Conservation (phyloP, 2,113 vertebrate species). For the Rhodinocichla rosea region DNA sequence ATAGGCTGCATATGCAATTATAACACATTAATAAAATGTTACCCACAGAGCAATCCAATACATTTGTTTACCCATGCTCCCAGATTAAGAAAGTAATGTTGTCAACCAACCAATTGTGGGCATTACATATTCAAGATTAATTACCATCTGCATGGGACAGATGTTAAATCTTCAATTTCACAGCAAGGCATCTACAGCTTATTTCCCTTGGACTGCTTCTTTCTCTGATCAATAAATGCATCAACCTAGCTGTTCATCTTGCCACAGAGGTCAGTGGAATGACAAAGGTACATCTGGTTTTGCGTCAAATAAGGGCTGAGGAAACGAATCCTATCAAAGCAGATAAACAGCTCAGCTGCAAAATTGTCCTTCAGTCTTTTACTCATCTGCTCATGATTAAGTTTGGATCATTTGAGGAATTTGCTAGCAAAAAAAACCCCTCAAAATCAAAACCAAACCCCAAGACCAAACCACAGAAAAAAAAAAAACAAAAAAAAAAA, state of each 20-base stretch:
- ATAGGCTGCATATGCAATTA: conserved; percentile 45
- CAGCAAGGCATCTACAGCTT: conserved; percentile 43
- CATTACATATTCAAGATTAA: conserved; percentile 69
- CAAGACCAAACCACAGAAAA: background rate
- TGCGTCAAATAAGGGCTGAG: conserved; percentile 59
- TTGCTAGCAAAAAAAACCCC: background rate
- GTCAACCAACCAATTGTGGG: conserved; percentile 31
- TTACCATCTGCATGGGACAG: conserved; percentile 66
- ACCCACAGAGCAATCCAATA: conserved; percentile 29
- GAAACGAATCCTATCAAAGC: conserved; percentile 63
- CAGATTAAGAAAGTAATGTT: conserved; percentile 50
- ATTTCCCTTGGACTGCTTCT: conserved; percentile 62
- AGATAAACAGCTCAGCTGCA: conserved; percentile 49
- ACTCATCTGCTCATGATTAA: conserved; percentile 30
- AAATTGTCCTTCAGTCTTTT: conserved; percentile 39
- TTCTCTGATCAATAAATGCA: conserved; percentile 72
- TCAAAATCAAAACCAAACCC: background rate
- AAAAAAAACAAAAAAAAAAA: too few species aligned
- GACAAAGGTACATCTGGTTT: conserved; percentile 71
- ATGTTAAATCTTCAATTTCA: conserved; percentile 70
- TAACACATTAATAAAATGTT: conserved; percentile 59
- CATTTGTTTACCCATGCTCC: conserved; percentile 37
- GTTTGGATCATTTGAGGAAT: conserved; percentile 33
- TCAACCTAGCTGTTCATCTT: conserved; percentile 69
- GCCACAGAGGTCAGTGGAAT: conserved; percentile 66